These are phyloP conservation scores for Sinopyrophorus schimmeli DNA, from an alignment of 2,888 invertebrate species.

Conservation along the genomic window DNA sequence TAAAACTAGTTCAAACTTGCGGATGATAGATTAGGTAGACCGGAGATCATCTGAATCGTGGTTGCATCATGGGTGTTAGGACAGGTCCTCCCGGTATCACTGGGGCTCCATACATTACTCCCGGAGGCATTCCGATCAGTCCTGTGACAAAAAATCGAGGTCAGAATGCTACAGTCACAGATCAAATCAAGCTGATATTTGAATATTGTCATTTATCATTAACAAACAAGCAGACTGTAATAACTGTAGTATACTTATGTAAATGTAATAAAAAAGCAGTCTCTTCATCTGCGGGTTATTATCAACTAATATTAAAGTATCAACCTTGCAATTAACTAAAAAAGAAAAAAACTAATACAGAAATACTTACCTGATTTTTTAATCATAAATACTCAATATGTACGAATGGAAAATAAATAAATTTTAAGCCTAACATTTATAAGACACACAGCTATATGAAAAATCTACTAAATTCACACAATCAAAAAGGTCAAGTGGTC, in stretches of 20 bases:
- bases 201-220: conserved; percentile 38
- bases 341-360: conserved; percentile 33
- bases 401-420: conserved; percentile 30
- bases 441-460: conserved; percentile 50
- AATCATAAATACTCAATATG: no score
- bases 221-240: conserved; percentile 18
- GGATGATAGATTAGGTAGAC: conserved; percentile 62
- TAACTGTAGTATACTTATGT: conserved; percentile 10
- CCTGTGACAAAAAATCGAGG: conserved; percentile 52
- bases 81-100: conserved; percentile 55
- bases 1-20: conserved; percentile 48
- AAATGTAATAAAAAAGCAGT: no score
- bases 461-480: conserved; percentile 47
- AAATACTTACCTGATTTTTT: conserved; percentile 48
- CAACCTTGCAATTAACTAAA: conserved; percentile 27
- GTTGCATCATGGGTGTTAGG: conserved; percentile 72
- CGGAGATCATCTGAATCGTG: conserved; percentile 84
- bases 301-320: conserved; percentile 25
- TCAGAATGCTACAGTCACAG: conserved; percentile 12
- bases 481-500: conserved; percentile 38
- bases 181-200: conserved; percentile 22
- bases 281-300: conserved; percentile 24
- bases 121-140: conserved; percentile 56
- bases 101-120: conserved; percentile 54
- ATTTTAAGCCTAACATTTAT: conserved; percentile 47